Percentiles rank a stretch among this genome's conserved stretches.
Conservation (phyloP, 2,888 invertebrate genomes). For the Drosophila kanekoi region DNA sequence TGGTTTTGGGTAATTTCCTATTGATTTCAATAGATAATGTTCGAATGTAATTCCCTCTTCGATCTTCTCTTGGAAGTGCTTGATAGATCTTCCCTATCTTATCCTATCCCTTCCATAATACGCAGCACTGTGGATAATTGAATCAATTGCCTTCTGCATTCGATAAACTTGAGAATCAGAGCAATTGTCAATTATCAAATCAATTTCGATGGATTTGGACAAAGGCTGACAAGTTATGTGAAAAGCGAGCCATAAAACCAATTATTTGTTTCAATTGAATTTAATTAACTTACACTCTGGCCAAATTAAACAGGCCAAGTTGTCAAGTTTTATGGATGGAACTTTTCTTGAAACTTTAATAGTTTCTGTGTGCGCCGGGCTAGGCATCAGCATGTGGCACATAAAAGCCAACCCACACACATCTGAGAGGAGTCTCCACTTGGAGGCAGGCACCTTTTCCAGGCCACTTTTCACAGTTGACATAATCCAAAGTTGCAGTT, state of each 20-base stretch:
- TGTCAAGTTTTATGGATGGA: constrained; percentile 31
- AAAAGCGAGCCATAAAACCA: not conserved
- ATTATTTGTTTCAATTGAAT: constrained; percentile 9
- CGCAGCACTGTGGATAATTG: no score
- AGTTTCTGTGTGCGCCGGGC: constrained; percentile 21
- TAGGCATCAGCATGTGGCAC: constrained; percentile 36
- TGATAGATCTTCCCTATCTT: no score
- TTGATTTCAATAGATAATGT: no score
- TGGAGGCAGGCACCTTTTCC: constrained; percentile 54
- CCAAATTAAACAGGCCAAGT: constrained; percentile 25
- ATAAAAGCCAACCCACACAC: constrained; percentile 46
- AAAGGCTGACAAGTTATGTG: no score
- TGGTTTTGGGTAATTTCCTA: no score
- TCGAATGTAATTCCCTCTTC: no score
- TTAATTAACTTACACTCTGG: constrained; percentile 20
- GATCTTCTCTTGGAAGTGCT: no score
- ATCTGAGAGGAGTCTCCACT: not conserved
- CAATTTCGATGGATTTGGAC: no score
- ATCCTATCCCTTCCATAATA: no score
- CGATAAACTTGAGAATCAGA: no score
- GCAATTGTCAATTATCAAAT: no score
- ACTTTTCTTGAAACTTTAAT: constrained; percentile 51
- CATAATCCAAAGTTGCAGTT: constrained; percentile 61
- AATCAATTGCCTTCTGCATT: no score
- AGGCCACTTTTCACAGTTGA: constrained; percentile 69